Conservation (phyloP, 2,797 vertebrate genomes). For the Scolopax bukidnonensis region DNA sequence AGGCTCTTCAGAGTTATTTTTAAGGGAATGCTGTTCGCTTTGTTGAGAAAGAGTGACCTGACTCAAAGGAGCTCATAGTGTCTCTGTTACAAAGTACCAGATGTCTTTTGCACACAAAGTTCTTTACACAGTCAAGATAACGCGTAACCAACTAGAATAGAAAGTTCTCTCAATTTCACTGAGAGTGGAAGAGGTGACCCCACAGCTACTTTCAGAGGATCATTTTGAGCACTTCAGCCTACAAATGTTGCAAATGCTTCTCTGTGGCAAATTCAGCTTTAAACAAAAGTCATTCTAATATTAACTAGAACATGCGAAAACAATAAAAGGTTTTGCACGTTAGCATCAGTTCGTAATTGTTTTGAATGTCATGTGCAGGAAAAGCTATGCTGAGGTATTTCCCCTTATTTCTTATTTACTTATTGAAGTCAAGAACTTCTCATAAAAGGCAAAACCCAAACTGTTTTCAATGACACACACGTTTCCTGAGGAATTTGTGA, state of each 20-base stretch:
- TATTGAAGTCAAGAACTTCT: conserved; percentile 15
- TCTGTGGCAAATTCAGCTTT: neutral
- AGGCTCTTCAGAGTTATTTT: neutral
- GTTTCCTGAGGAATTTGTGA: conserved; percentile 51
- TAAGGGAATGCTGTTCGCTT: neutral
- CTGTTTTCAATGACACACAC: neutral
- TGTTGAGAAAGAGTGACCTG: neutral
- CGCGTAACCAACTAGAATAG: neutral
- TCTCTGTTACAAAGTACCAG: neutral
- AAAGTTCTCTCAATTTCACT: neutral
- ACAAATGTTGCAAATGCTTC: neutral
- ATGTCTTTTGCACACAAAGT: neutral
- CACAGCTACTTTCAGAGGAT: neutral
- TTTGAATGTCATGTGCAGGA: neutral
- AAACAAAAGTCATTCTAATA: neutral
- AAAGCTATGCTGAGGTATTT: conserved; percentile 19
- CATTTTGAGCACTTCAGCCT: neutral
- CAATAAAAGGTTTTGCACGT: neutral
- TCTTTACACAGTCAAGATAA: neutral
- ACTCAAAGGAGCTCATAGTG: neutral
- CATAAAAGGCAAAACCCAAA: conserved; percentile 20
- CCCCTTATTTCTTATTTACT: neutral
- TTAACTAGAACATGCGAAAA: conserved; percentile 3
- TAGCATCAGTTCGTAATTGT: neutral
- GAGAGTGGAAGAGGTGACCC: neutral